phyloP scores from a whole-genome alignment of 2,888 invertebrate species.

The Cryptus armator region DNA sequence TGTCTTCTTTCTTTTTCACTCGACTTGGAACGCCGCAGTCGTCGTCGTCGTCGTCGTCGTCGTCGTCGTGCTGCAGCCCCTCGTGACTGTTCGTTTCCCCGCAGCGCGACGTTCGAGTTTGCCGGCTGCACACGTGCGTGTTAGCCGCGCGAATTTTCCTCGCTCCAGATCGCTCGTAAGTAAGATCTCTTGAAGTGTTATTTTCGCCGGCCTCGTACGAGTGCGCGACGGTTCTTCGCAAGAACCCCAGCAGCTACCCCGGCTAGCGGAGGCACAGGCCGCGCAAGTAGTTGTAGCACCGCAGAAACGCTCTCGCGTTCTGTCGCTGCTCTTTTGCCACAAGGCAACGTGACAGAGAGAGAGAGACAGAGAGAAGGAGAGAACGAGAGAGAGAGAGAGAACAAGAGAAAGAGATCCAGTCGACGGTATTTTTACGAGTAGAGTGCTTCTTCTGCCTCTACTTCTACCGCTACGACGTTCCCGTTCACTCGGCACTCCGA shows the following conservation, averaged over 20 bases:
- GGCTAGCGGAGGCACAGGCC: conserved; percentile 53
- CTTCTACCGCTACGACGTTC: conserved; percentile 37
- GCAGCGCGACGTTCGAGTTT: conserved; percentile 31
- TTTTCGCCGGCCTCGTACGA: conserved; percentile 73
- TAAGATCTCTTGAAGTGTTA: conserved; percentile 80
- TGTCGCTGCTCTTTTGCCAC: conserved; percentile 52
- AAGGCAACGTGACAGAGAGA: conserved; percentile 23
- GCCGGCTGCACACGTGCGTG: conserved; percentile 49
- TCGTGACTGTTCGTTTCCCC: conserved; percentile 32
- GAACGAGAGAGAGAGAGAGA: background rate
- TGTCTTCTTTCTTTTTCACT: conserved; percentile 20
- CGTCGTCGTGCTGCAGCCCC: conserved; percentile 38
- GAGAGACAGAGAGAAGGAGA: no score
- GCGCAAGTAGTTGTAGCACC: conserved; percentile 28
- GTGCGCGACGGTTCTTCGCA: conserved; percentile 17
- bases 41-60: conserved; percentile 32
- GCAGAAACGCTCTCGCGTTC: conserved; percentile 51
- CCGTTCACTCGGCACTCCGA: conserved; percentile 49
- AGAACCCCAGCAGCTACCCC: conserved; percentile 19
- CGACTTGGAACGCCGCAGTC: conserved; percentile 15
- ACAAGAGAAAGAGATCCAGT: background rate
- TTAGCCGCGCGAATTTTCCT: conserved; percentile 64
- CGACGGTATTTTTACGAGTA: conserved; percentile 70
- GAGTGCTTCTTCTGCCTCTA: conserved; percentile 54
- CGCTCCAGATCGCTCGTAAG: conserved; percentile 73